Base-by-base conservation (phyloP, 2,888 invertebrate species). In the Parascotia fuliginaria region DNA sequence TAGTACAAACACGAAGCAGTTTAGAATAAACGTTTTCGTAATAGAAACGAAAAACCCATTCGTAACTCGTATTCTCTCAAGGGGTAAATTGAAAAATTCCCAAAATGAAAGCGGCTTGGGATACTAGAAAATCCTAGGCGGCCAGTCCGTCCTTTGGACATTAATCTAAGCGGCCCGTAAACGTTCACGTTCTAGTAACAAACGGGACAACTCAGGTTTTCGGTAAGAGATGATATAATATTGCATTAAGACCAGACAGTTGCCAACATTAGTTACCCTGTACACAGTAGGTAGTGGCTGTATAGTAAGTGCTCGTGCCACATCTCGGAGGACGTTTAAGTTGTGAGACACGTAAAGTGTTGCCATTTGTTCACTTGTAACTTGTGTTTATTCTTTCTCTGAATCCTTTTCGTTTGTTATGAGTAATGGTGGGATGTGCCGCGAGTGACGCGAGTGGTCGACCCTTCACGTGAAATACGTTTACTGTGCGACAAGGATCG, bases 291-390 rank as follows among this genome's bases (percentile, higher is more conserved):
- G n/a, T n/a, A n/a, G n/a, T n/a, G n/a, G n/a, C n/a, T n/a, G n/a
- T 78, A 76, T 79, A 75, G 79, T 80, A 82, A 81, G 78, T n/a
- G n/a, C n/a, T n/a, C n/a, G n/a, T n/a, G n/a, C 83, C 83, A 84
- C 85, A 81, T 84, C 81, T 79, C 76, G 63, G 73, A 76, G 75
- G 77, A 77, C 83, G 76, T 85, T 87, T 85, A 85, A 85, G 83
- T 86, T 85, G 84, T 81, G 84, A 80, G 82, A 81, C 83, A 83
- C 84, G 81, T 85, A 87, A 83, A 88, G 87, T 86, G 88, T 84
- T 81, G 73, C 81, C 81, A 87, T 89, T 87, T 87, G 82, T 87
- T 84, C 80, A 70, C 62, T 75, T 81, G 81, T 80, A 83, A 83
- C 81, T 83, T 84, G 80, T 86, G 84, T 85, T 83, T 87, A 85